phyloP scores from a whole-genome alignment of 2,113 vertebrate species.

The Phalacrocorax aristotelis region DNA sequence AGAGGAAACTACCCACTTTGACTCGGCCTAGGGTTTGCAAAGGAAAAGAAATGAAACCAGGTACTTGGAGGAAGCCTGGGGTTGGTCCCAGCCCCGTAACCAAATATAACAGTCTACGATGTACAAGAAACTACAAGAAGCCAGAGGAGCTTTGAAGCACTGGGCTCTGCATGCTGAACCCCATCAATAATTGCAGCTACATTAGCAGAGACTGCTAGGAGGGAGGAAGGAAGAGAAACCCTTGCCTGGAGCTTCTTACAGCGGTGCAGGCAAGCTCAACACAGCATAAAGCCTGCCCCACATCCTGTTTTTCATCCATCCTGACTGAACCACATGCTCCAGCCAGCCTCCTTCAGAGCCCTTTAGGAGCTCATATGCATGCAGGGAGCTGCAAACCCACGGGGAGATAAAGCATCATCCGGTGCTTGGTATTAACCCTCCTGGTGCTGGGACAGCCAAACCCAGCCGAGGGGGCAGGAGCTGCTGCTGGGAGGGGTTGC shows the following conservation, averaged over 20 bases:
- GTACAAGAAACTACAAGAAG: conserved; percentile 13
- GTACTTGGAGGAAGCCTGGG: not conserved
- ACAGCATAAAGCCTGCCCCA: not conserved
- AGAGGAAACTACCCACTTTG: not conserved
- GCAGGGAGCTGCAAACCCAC: not conserved
- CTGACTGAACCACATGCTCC: not conserved
- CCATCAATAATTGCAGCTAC: not conserved
- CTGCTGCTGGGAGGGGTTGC: not conserved
- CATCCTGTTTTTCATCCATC: not conserved
- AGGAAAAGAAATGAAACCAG: not conserved
- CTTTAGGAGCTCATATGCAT: not conserved
- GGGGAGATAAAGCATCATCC: not conserved
- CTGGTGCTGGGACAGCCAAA: not conserved
- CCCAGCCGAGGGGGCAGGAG: not conserved
- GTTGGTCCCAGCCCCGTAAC: not conserved
- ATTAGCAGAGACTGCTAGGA: not conserved
- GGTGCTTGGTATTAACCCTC: not conserved
- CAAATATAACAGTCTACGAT: not conserved
- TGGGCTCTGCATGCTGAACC: not conserved
- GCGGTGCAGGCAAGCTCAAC: not conserved
- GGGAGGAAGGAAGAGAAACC: not conserved
- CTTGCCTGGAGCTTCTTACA: not conserved
- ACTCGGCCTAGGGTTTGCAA: not conserved
- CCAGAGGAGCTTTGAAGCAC: conserved; percentile 62
- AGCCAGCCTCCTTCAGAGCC: not conserved